These are phyloP conservation scores for Calonectris borealis DNA, from an alignment of 2,113 vertebrate genomes.

Conservation along the genomic window DNA sequence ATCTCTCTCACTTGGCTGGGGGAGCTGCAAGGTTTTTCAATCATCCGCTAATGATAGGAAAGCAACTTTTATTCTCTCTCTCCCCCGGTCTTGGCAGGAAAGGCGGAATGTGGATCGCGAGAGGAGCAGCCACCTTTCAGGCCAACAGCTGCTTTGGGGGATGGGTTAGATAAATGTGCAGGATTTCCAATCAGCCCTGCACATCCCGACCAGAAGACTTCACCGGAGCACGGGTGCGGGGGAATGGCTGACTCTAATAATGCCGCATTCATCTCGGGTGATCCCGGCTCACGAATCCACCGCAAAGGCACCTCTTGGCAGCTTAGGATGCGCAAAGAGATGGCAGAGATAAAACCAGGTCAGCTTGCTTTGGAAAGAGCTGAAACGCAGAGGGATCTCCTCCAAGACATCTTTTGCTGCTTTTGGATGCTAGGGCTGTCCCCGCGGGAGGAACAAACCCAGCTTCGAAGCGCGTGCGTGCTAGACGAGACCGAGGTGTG, in stretches of 20 bases:
- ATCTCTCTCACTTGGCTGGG: not conserved
- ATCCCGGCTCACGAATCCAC: not conserved
- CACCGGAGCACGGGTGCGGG: not conserved
- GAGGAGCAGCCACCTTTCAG: slow-evolving; percentile 41
- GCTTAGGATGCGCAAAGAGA: not conserved
- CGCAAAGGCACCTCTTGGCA: accelerated
- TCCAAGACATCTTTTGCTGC: not conserved
- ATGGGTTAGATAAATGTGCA: not conserved
- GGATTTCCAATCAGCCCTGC: not conserved
- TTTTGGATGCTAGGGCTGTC: not conserved
- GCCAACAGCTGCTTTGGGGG: slow-evolving; percentile 19
- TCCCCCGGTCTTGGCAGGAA: not conserved
- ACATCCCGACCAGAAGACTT: not conserved
- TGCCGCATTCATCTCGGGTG: accelerated
- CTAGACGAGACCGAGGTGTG: not conserved
- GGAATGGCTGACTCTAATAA: not conserved
- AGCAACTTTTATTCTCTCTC: not conserved
- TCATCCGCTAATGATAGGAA: slow-evolving; percentile 11
- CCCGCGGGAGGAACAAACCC: not conserved
- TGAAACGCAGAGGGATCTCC: not conserved
- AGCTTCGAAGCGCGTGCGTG: not conserved
- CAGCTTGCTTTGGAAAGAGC: not conserved
- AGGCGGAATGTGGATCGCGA: not conserved
- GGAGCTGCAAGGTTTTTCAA: slow-evolving; percentile 28
- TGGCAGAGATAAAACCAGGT: not conserved